Evolutionary conservation across 2,797 vertebrate genomes (phyloP).

Genomic region (Muscicapa striata): DNA sequence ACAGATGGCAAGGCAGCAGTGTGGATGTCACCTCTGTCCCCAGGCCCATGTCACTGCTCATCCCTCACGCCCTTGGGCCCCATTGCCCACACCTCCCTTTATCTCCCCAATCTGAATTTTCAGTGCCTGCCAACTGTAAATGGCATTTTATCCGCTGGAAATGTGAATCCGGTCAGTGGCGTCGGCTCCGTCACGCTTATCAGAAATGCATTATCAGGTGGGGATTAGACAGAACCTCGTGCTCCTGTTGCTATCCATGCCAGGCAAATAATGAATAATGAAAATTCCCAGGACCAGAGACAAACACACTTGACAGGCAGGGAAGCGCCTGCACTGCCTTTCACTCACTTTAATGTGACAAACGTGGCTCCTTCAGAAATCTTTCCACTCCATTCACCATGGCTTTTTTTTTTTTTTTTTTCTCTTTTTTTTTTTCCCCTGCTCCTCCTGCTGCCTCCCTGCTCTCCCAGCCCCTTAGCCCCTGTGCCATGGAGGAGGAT

Average conservation of each 20-base stretch:
- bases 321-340: slow-evolving; percentile 34
- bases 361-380: neutral
- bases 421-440: rapidly evolving
- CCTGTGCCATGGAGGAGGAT: neutral
- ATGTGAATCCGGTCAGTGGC: slow-evolving; percentile 56
- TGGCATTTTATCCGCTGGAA: slow-evolving; percentile 68
- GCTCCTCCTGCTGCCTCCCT: neutral
- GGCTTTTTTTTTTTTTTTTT: neutral
- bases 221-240: slow-evolving; percentile 71
- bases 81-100: neutral
- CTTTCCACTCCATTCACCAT: slow-evolving; percentile 52
- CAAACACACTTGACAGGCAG: slow-evolving; percentile 71
- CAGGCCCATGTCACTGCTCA: neutral
- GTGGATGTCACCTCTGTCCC: neutral
- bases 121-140: slow-evolving; percentile 42
- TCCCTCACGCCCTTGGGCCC: neutral
- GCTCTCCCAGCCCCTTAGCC: neutral
- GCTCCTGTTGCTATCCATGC: slow-evolving; percentile 43
- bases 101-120: slow-evolving; percentile 46
- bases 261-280: slow-evolving; percentile 73
- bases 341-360: slow-evolving; percentile 69
- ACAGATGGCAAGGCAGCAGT: neutral
- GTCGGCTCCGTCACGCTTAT: slow-evolving; percentile 72
- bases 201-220: slow-evolving; percentile 78
- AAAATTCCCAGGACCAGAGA: slow-evolving; percentile 71